Conservation (phyloP, 2,888 invertebrate genomes). For the Yponomeuta sedellus region DNA sequence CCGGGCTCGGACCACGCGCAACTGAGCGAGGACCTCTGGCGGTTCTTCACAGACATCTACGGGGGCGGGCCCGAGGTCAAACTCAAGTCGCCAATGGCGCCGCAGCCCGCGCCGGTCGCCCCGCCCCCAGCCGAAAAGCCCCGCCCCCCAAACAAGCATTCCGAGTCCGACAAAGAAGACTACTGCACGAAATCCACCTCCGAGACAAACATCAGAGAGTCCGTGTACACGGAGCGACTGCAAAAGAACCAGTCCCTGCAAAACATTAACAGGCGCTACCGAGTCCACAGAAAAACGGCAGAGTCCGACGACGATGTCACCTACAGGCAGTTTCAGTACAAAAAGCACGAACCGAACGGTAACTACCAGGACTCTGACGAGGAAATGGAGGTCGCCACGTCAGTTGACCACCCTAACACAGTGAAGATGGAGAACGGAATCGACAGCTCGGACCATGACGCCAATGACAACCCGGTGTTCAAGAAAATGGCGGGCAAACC, state of each 20-base stretch:
- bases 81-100: constrained; percentile 40
- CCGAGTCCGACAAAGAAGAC: constrained; percentile 63
- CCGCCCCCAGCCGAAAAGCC: constrained; percentile 16
- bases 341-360: constrained; percentile 50
- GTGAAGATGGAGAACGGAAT: constrained; percentile 57
- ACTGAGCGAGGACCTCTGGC: constrained; percentile 90
- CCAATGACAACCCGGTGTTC: constrained; percentile 50
- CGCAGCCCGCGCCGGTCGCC: constrained; percentile 11
- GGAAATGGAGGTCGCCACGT: constrained; percentile 42
- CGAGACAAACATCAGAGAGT: constrained; percentile 52
- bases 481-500: constrained; percentile 26
- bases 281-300: constrained; percentile 30
- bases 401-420: constrained; percentile 37
- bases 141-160: constrained; percentile 34
- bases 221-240: constrained; percentile 42
- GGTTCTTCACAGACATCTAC: constrained; percentile 89
- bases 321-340: constrained; percentile 47
- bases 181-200: constrained; percentile 62
- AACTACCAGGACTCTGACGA: constrained; percentile 55
- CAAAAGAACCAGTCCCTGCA: constrained; percentile 69
- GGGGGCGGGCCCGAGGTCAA: constrained; percentile 93
- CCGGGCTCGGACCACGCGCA: constrained; percentile 83
- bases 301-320: constrained; percentile 59
- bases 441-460: constrained; percentile 58
- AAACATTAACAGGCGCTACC: constrained; percentile 51